phyloP scores from a whole-genome alignment of 2,888 invertebrate genomes.

The Andrena chrysosceles region DNA sequence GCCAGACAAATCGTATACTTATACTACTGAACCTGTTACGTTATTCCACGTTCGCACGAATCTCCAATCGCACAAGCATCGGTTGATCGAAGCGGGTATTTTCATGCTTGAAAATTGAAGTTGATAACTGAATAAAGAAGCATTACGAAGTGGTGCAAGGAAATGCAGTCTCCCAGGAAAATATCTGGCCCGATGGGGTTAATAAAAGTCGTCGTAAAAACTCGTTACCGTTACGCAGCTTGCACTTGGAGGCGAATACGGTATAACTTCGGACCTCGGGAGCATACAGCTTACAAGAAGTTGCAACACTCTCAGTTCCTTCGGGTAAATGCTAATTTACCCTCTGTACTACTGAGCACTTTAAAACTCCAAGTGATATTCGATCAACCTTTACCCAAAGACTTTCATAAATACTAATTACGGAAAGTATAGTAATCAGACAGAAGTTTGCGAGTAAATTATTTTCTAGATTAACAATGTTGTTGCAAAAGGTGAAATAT shows the following conservation, averaged over 20 bases:
- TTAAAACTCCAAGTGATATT: constrained; percentile 37
- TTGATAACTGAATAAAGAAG: constrained; percentile 2
- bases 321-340: constrained; percentile 41
- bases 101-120: neutral
- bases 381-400: constrained; percentile 24
- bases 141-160: neutral
- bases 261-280: constrained; percentile 28
- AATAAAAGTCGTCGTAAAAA: constrained; percentile 52
- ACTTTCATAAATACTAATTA: constrained; percentile 45
- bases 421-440: constrained; percentile 2
- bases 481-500: constrained; percentile 2
- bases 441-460: constrained; percentile 26
- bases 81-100: neutral
- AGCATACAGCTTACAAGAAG: constrained; percentile 46
- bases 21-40: neutral
- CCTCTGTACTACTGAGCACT: constrained; percentile 5
- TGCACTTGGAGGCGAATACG: constrained; percentile 12
- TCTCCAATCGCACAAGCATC: neutral
- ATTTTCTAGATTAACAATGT: neutral
- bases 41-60: neutral
- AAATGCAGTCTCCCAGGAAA: neutral
- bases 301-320: constrained; percentile 29
- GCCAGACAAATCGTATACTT: neutral
- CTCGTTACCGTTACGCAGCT: constrained; percentile 34
- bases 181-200: constrained; percentile 21